Conservation (phyloP, 1,140 invertebrate genomes). For the Drosophila tsacasi region DNA sequence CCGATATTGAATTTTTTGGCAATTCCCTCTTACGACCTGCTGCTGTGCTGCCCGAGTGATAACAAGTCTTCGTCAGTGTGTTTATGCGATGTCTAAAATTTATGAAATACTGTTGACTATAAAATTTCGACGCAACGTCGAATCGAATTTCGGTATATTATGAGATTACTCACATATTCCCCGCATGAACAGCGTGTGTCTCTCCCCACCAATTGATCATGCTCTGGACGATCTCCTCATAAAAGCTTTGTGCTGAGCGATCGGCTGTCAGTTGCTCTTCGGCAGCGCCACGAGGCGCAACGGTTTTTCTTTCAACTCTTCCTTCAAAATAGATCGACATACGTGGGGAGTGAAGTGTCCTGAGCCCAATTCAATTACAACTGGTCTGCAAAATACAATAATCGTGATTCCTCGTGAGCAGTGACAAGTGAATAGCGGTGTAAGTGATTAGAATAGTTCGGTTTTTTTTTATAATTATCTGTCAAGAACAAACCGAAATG, state of each 20-base stretch:
- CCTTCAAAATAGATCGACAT: conserved; percentile 7
- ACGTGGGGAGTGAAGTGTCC: conserved; percentile 15
- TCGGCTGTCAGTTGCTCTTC: conserved; percentile 66
- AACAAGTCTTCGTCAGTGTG: conserved; percentile 1
- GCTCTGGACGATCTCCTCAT: conserved; percentile 50
- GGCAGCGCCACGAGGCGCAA: conserved; percentile 61
- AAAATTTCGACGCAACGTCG: too few relatives aligned
- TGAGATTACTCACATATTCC: not conserved
- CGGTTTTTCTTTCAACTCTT: conserved; percentile 17
- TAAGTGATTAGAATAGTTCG: conserved; percentile 3
- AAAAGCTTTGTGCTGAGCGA: conserved; percentile 48
- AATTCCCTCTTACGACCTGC: conserved; percentile 22
- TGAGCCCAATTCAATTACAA: conserved; percentile 1
- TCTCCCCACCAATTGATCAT: conserved; percentile 9
- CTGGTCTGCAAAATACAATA: not conserved
- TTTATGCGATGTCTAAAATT: not conserved
- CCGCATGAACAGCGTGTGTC: not conserved
- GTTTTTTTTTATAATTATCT: not conserved
- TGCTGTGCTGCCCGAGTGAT: conserved; percentile 30
- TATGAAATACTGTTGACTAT: not conserved
- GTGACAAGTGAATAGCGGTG: conserved; percentile 8
- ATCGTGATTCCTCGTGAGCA: not conserved
- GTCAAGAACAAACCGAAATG: conserved; percentile 24
- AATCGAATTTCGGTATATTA: not conserved
- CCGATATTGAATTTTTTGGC: conserved; percentile 17